Base-by-base conservation (phyloP, 2,113 vertebrate genomes). In the Petromus typicus region DNA sequence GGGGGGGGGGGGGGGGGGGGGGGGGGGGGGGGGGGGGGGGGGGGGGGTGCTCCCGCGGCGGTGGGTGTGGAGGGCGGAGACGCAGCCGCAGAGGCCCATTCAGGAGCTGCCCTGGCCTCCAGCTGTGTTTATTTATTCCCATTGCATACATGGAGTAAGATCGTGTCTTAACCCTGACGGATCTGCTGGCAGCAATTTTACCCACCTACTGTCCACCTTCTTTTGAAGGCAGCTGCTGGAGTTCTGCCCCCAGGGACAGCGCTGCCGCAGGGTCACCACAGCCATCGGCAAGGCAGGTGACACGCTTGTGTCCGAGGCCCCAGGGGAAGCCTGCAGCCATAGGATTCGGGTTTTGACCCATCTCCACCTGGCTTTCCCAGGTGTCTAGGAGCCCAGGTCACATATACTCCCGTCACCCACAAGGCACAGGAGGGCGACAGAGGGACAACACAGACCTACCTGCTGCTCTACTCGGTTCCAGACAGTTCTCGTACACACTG, bases 401-500 rank as follows among this genome's bases (percentile, higher is more conserved):
- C 30, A 78, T 54, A 80, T 30, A 75, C 64, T 43, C 71, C 83
- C 12, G 18, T 71, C 92, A 11, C 12, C 76, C 85, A 80, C 23
- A 51, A 66, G 18, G 54, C n/a, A 57, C 17, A 27, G 37, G 93
- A 95, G 27, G 16, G n/a, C 3, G 30, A 45, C 66, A 82, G 66
- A 45, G 27, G 12, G 30, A 64, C 92, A 79, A 73, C 3, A 23
- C 17, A 5, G 78, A 98, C 98, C 37, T 98, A 99, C 99, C 99
- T 92, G 84, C 0, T 63, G 88, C 76, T 86, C 94, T 97, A 88
- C 88, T 97, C 83, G 98, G 97, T 94, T 98, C 98, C 96, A 98
- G 97, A 96, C 99, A 99, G 97, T 99, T 99, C 98, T 99, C 99
- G 76, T 99, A 99, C 63, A 99, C 95, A 16, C 98, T 98, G 96